Conservation (phyloP, 1,140 invertebrate genomes). For the Asobara japonica region DNA sequence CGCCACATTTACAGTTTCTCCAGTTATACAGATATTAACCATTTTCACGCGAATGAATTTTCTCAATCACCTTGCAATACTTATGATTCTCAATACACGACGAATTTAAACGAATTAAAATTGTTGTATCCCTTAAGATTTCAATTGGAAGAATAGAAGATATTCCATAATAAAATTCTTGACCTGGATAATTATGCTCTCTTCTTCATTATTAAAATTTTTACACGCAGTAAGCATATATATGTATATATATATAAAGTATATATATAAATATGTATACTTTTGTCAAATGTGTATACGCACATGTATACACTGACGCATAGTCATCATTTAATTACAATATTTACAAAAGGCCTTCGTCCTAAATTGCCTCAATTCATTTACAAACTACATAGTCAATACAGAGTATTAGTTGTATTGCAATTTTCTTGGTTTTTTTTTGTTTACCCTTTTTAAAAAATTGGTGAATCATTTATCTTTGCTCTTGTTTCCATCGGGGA, state of each 20-base stretch:
- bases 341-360: constrained; percentile 29
- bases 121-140: background rate
- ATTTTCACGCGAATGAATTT: no score
- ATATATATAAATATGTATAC: constrained; percentile 18
- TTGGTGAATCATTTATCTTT: background rate
- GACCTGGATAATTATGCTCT: constrained; percentile 16
- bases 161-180: constrained; percentile 9
- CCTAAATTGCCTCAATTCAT: background rate
- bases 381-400: constrained; percentile 11
- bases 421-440: background rate
- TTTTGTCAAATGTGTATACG: constrained; percentile 5
- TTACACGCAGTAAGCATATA: background rate
- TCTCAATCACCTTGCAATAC: background rate
- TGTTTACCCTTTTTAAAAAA: background rate
- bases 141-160: background rate
- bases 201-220: constrained; percentile 19
- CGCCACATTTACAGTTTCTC: no score
- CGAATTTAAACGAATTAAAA: background rate
- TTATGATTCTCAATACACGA: background rate
- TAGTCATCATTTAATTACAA: constrained; percentile 19
- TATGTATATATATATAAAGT: constrained; percentile 18
- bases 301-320: constrained; percentile 17
- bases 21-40: no score
- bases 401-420: constrained; percentile 17
- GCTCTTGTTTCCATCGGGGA: background rate